These are phyloP conservation scores for Physocephala rufipes DNA, from an alignment of 2,888 invertebrate species.

Conservation along the genomic window DNA sequence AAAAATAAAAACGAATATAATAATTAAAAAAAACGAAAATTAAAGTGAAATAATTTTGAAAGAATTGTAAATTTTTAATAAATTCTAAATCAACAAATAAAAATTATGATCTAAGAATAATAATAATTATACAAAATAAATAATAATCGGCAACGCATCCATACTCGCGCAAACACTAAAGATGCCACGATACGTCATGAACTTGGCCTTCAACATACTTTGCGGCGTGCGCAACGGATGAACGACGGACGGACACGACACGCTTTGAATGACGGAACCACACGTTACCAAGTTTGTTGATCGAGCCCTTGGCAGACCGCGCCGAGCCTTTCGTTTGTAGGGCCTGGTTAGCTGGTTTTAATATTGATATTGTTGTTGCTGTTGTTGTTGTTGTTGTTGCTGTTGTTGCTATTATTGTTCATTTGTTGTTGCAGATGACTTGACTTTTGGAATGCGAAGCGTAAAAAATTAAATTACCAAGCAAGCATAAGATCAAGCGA, in stretches of 20 bases:
- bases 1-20: not conserved
- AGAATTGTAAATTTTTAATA: not conserved
- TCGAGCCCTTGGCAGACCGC: not conserved
- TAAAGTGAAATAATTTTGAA: not conserved
- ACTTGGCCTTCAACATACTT: slow-evolving; percentile 30
- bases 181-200: slow-evolving; percentile 25
- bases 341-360: too few relatives aligned
- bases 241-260: slow-evolving; percentile 13
- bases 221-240: not conserved
- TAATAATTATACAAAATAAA: not conserved
- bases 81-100: not conserved
- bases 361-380: not conserved
- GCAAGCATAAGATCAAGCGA: slow-evolving; percentile 20
- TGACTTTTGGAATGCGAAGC: slow-evolving; percentile 29
- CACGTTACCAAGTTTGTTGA: slow-evolving; percentile 7
- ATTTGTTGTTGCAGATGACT: slow-evolving; percentile 16
- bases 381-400: slow-evolving; percentile 10
- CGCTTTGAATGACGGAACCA: slow-evolving; percentile 25
- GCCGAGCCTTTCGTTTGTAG: slow-evolving; percentile 24
- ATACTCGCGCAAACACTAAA: not conserved
- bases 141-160: not conserved
- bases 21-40: not conserved
- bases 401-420: not conserved
- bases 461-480: slow-evolving; percentile 33
- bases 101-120: not conserved